Percentiles rank a stretch among this genome's conserved stretches.
Conservation (phyloP, 2,888 invertebrate species). For the Pheosia gnoma region DNA sequence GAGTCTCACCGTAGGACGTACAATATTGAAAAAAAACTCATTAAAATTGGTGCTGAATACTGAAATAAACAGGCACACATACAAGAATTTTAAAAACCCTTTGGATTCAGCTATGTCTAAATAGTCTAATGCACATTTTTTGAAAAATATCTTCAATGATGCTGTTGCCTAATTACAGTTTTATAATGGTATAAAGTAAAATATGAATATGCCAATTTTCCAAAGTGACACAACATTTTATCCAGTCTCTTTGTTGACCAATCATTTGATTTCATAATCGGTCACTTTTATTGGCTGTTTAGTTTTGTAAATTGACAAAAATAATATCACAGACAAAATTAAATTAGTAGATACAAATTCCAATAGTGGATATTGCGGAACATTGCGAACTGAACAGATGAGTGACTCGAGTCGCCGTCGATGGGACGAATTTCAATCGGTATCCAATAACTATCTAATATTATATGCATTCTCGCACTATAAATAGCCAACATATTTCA, state of each 20-base stretch:
- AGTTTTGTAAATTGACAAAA: not conserved
- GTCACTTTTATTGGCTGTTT: not conserved
- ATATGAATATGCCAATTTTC: not conserved
- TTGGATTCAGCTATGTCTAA: no score
- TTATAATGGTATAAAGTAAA: no score
- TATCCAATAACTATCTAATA: slow-evolving; percentile 21
- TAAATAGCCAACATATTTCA: slow-evolving; percentile 35
- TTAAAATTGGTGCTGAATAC: no score
- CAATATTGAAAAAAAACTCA: no score
- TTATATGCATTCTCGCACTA: slow-evolving; percentile 30
- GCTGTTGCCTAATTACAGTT: no score
- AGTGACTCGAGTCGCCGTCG: slow-evolving; percentile 15
- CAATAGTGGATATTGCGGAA: slow-evolving; percentile 42
- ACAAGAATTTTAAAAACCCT: no score
- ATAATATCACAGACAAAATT: slow-evolving; percentile 5
- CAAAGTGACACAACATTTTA: not conserved
- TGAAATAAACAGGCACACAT: no score
- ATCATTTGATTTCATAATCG: not conserved
- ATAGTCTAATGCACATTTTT: no score
- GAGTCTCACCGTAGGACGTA: no score
- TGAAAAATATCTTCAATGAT: no score
- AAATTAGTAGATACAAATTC: not conserved
- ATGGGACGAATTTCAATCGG: slow-evolving; percentile 21
- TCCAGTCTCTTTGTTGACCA: not conserved
- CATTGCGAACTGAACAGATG: slow-evolving; percentile 30